A percentile compares a stretch with the other conserved stretches of the same genome.
Evolutionary conservation across 2,888 invertebrate species (phyloP).

Genomic region (Spisula solida): DNA sequence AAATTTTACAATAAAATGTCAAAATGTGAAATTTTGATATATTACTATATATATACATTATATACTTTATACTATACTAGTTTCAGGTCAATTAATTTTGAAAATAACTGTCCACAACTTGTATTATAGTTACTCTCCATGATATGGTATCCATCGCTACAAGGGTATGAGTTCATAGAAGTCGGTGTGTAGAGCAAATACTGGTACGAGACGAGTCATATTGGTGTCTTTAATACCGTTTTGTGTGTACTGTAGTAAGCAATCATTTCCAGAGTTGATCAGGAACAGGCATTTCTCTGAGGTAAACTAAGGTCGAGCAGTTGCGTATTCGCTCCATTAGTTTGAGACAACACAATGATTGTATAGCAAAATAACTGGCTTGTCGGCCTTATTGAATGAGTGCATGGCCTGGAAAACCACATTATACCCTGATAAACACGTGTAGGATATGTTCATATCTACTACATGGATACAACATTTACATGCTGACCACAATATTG

Average conservation of each 20-base stretch:
- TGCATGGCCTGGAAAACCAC: background rate
- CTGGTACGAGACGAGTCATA: too few species aligned
- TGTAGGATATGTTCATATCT: background rate
- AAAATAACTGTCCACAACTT: too few species aligned
- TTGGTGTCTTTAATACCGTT: background rate
- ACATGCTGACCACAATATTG: conserved; percentile 5
- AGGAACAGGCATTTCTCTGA: background rate
- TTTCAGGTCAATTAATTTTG: too few species aligned
- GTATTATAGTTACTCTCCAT: too few species aligned
- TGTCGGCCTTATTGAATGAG: background rate
- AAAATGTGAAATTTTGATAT: too few species aligned
- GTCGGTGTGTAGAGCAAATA: too few species aligned
- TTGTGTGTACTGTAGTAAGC: background rate
- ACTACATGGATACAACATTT: background rate
- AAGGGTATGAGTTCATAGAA: too few species aligned
- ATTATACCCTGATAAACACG: background rate
- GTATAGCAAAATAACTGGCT: background rate
- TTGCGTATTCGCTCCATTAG: background rate
- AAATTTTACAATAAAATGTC: too few species aligned
- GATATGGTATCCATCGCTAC: too few species aligned
- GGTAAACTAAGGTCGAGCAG: background rate
- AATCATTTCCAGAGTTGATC: background rate
- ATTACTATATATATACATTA: too few species aligned
- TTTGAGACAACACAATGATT: conserved; percentile 15
- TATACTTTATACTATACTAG: too few species aligned